Evolutionary conservation across 2,113 vertebrate species (phyloP), one percentile per base, ranked within the genome.

Genomic region (Psilopsiagon aymara): DNA sequence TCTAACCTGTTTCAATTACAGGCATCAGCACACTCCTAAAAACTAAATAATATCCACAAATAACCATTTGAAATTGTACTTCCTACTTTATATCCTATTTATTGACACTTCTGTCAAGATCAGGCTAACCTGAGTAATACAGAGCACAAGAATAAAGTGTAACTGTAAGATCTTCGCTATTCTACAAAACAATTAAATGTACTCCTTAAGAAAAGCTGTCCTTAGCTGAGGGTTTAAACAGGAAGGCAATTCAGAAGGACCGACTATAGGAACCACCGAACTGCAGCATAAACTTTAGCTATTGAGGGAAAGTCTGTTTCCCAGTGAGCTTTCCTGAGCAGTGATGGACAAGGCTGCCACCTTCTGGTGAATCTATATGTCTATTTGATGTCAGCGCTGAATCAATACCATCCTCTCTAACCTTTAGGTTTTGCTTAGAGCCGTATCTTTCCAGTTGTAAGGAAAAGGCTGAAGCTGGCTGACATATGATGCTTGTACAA

Each of bases 321-420:
- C 5, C 76, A 29, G 41, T 1, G 41, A 0, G 57, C 21, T 13
- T 28, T 70, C 46, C 37, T 33, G 43, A 59, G 33, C 46, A 27
- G 41, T 44, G 25, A 86, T 43, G 93, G 95, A 73, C 92, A 96
- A 97, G 94, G 76, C 71, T 53, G 97, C 96, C 97, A 97, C 75
- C 97, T 97, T 78, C 96, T 95, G 97, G 96, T 80, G 73, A 79
- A 93, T 15, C 39, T 20, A 1, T 13, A 39, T 2, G 8, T 23
- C 60, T 57, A 66, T 31, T 15, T 10, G 44, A 57, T 44, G 62
- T 11, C 69, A 43, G 3, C 28, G 74, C 51, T 66, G 66, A 69
- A 78, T 27, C 52, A 24, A 17, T 28, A 41, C 23, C 17, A 7
- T 0, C 14, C n/a, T n/a, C 55, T n/a, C 23, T 23, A 27, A 70